Evolutionary conservation across 2,888 invertebrate species (phyloP).

Genomic region (Himalopsyche tibetana): DNA sequence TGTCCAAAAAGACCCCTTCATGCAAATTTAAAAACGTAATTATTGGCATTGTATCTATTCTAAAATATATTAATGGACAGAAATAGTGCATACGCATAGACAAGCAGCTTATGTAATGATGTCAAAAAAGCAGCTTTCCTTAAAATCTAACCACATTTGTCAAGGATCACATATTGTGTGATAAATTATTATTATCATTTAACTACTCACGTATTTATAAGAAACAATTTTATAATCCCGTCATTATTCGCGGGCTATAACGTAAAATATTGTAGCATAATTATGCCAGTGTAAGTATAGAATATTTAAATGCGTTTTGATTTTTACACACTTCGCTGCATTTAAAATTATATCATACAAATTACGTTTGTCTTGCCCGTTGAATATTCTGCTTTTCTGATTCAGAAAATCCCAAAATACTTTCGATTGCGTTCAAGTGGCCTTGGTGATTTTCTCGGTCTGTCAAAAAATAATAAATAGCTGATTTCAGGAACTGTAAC

Average conservation of each 20-base stretch:
- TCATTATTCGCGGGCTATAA: too few species aligned
- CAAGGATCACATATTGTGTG: too few species aligned
- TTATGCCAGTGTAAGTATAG: too few species aligned
- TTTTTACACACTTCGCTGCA: neutral
- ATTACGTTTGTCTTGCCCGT: slow-evolving; percentile 78
- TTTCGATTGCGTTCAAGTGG: slow-evolving; percentile 93
- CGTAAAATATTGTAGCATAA: too few species aligned
- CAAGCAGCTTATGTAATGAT: neutral
- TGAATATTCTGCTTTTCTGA: slow-evolving; percentile 88
- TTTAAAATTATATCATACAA: slow-evolving; percentile 8
- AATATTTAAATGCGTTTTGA: neutral
- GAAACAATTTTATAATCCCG: too few species aligned
- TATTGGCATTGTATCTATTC: neutral
- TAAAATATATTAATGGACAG: neutral
- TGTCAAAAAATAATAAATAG: slow-evolving; percentile 93
- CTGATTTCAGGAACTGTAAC: slow-evolving; percentile 93
- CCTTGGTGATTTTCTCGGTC: slow-evolving; percentile 93
- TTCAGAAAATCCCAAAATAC: slow-evolving; percentile 92
- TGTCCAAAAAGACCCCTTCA: neutral
- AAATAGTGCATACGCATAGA: neutral
- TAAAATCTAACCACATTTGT: too few species aligned
- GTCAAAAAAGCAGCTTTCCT: neutral
- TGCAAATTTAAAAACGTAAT: neutral
- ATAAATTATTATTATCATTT: too few species aligned
- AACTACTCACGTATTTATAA: too few species aligned